These are phyloP conservation scores for Melipona quadrifasciata DNA, from an alignment of 1,140 invertebrate species.

Conservation along the genomic window DNA sequence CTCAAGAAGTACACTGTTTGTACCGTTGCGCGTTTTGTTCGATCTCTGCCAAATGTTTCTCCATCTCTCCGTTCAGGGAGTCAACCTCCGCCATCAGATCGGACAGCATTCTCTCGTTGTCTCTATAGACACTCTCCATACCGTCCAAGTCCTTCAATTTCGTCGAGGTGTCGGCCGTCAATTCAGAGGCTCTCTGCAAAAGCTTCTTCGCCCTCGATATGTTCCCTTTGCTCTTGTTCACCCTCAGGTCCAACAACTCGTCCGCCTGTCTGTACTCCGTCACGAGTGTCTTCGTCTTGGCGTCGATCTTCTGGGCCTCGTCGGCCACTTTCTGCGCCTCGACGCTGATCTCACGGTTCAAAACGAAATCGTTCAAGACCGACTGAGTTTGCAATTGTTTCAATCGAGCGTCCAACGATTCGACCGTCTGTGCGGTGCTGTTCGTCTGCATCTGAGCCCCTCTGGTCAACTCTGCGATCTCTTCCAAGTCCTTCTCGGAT, in stretches of 20 bases:
- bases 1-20: constrained; percentile 74
- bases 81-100: constrained; percentile 76
- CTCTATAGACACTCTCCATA: constrained; percentile 80
- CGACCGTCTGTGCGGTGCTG: constrained; percentile 87
- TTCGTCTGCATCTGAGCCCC: constrained; percentile 89
- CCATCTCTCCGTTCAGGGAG: constrained; percentile 71
- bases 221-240: constrained; percentile 85
- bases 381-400: constrained; percentile 89
- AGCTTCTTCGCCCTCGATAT: constrained; percentile 88
- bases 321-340: constrained; percentile 83
- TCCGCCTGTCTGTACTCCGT: constrained; percentile 84
- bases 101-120: constrained; percentile 74
- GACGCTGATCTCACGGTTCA: constrained; percentile 82
- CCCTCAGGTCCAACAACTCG: constrained; percentile 84
- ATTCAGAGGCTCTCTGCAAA: constrained; percentile 87
- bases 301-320: constrained; percentile 83
- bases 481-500: constrained; percentile 88
- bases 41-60: constrained; percentile 72
- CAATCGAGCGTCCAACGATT: constrained; percentile 85
- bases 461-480: constrained; percentile 87
- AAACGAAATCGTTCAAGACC: constrained; percentile 87
- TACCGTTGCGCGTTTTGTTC: constrained; percentile 75
- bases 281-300: constrained; percentile 82
- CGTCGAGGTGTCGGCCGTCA: constrained; percentile 88
- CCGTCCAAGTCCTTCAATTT: constrained; percentile 89